Base-by-base conservation (phyloP, 2,888 invertebrate genomes). In the Lasioglossum oenotherae region DNA sequence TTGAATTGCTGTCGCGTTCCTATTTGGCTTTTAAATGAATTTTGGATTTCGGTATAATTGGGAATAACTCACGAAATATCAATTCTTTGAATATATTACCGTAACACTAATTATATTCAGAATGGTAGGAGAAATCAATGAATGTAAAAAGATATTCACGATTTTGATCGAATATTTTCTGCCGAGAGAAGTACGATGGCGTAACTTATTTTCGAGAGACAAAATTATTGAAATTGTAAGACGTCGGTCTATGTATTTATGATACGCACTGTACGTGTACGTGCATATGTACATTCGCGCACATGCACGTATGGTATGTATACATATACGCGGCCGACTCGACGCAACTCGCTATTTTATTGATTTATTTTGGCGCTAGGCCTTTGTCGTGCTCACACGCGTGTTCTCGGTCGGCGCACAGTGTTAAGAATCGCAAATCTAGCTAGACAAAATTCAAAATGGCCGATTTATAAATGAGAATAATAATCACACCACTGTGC, bases 281-380 rank as follows among this genome's bases (percentile, higher is more conserved):
- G 69, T 76, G 35, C 41, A 53, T n/a, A 31, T 31, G 31, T 31
- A n/a, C 53, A n/a, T n/a, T 12, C 27, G n/a, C 19, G 14, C 6
- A 0, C 12, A 10, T 69, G 53, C 53, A 16, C 5, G 71, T n/a
- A n/a, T n/a, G 23, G 38, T 19, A n/a, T n/a, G 41, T 14, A 16
- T 69, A 12, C 38, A 16, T 14, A 72, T 67, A 74, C 76, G 78
- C 46, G 67, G 44, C 80, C 69, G 79, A 77, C 81, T 74, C 83
- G 79, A 78, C 87, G 83, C 75, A 78, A 76, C 89, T 87, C 80
- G 88, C 89, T 92, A 92, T 92, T 91, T 90, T 91, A 91, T 91
- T 92, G 90, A 90, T 92, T 92, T 89, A 92, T 92, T 90, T 91
- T 88, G 85, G 79, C 88, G 85, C 87, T 88, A 85, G 83, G 80